phyloP scores from a whole-genome alignment of 2,888 invertebrate genomes.

The Thelaira solivaga region DNA sequence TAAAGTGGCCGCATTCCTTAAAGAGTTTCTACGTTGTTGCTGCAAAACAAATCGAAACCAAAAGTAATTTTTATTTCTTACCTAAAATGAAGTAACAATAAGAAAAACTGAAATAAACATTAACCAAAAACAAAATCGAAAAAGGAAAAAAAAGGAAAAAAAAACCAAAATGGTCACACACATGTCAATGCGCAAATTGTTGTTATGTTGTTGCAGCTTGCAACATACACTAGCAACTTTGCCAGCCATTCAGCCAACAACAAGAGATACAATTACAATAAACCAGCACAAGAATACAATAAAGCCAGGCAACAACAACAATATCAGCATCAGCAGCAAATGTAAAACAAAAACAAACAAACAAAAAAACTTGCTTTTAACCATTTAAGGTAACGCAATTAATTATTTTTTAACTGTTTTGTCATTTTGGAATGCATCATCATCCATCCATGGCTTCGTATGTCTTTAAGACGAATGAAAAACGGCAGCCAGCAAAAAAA shows the following conservation, averaged over 20 bases:
- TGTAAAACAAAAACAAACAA: neutral
- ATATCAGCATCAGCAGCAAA: constrained; percentile 33
- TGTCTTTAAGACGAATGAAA: constrained; percentile 27
- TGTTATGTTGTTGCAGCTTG: constrained; percentile 64
- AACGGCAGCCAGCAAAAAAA: constrained; percentile 12
- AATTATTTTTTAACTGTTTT: constrained; percentile 78
- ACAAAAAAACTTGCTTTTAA: constrained; percentile 65
- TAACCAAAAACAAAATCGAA: constrained; percentile 24
- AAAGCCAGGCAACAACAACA: constrained; percentile 21
- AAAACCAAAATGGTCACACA: constrained; percentile 72
- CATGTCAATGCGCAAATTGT: constrained; percentile 67
- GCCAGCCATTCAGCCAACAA: constrained; percentile 11
- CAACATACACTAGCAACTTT: constrained; percentile 53
- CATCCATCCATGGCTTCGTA: constrained; percentile 46
- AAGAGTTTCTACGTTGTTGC: constrained; percentile 40
- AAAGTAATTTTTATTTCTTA: constrained; percentile 51
- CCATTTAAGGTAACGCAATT: constrained; percentile 77
- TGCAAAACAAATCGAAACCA: constrained; percentile 43
- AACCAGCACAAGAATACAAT: constrained; percentile 5
- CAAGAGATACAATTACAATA: constrained; percentile 41
- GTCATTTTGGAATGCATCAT: constrained; percentile 74
- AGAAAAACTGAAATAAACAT: constrained; percentile 19
- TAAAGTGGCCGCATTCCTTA: constrained; percentile 71
- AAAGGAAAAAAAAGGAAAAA: constrained; percentile 37
- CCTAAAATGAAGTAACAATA: constrained; percentile 25